Conservation (phyloP, 2,113 vertebrate genomes). For the Albula glossodonta region DNA sequence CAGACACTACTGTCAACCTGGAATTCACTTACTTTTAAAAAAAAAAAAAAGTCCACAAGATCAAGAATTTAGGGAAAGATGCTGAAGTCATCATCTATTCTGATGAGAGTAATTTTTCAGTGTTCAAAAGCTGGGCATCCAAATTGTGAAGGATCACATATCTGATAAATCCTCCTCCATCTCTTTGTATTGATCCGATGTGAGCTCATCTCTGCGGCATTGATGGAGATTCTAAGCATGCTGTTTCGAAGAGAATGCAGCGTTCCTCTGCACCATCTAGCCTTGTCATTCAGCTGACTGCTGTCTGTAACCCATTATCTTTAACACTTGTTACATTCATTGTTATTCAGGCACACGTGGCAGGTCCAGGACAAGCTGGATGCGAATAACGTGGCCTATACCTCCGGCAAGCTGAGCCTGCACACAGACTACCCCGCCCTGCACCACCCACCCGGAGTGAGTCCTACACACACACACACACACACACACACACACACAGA, state of each 20-base stretch:
- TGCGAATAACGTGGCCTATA: constrained; percentile 94
- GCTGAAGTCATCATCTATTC: not conserved
- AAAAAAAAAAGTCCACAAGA: no score
- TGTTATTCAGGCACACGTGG: constrained; percentile 83
- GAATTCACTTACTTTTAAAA: not conserved
- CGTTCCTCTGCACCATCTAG: no score
- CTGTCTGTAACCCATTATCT: not conserved
- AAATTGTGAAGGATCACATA: not conserved
- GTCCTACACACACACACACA: constrained; percentile 44
- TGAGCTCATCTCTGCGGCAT: no score
- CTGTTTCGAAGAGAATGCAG: no score
- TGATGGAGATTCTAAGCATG: no score
- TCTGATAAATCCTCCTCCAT: not conserved
- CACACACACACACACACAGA: constrained; percentile 27
- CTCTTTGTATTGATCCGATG: no score
- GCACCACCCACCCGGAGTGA: constrained; percentile 89
- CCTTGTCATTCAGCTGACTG: no score
- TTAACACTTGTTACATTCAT: constrained; percentile 33
- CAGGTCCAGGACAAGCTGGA: constrained; percentile 90
- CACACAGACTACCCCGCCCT: constrained; percentile 93
- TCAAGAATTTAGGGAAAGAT: not conserved
- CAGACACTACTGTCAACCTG: no score
- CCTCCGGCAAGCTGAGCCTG: constrained; percentile 80
- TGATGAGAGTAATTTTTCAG: not conserved
- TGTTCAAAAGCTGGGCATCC: not conserved